These are phyloP conservation scores for Oceanodroma tethys DNA, from an alignment of 2,113 vertebrate species.

Conservation along the genomic window DNA sequence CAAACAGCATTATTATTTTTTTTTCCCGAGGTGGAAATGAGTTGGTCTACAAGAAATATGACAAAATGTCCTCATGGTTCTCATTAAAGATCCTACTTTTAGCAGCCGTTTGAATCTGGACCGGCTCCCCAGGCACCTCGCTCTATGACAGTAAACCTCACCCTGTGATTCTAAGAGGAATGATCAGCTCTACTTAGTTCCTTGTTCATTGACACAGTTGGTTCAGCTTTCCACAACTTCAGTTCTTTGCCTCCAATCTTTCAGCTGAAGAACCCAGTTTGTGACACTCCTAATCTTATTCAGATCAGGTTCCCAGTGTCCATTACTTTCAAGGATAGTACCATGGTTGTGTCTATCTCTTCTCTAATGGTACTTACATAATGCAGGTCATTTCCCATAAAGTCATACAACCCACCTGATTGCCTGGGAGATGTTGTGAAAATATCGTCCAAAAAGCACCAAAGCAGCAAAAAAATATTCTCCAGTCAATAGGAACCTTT, in stretches of 20 bases:
- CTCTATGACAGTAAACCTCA: neutral
- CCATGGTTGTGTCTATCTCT: neutral
- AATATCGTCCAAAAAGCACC: neutral
- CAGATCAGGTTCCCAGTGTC: neutral
- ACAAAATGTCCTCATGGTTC: neutral
- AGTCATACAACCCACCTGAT: neutral
- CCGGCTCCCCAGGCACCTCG: neutral
- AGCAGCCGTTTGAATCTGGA: neutral
- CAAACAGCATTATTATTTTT: neutral
- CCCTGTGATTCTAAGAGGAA: neutral
- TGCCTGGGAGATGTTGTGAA: neutral
- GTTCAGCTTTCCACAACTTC: neutral
- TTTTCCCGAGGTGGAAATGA: neutral
- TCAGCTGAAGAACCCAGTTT: neutral
- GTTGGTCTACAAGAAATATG: neutral
- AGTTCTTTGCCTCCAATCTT: neutral
- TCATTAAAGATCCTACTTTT: neutral
- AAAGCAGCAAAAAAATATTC: slow-evolving; percentile 1
- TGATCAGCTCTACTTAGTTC: neutral
- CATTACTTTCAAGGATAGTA: neutral
- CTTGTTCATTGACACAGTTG: neutral
- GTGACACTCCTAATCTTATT: neutral
- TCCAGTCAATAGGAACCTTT: neutral
- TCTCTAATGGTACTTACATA: neutral
- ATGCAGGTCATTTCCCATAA: neutral